These are phyloP conservation scores for Rostratula benghalensis DNA, from an alignment of 2,113 vertebrate genomes.

Conservation along the genomic window DNA sequence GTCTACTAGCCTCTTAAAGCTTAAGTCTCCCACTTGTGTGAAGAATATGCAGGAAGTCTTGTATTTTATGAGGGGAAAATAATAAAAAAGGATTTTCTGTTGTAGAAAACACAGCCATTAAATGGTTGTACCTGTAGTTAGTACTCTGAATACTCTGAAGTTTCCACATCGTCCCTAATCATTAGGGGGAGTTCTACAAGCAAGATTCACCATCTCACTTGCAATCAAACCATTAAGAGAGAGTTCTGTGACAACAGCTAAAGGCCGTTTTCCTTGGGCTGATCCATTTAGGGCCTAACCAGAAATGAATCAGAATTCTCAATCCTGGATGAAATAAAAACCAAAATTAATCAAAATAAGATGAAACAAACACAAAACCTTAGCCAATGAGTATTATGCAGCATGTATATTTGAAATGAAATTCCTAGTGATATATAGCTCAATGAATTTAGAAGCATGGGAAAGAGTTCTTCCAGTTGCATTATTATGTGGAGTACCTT, in stretches of 20 bases:
- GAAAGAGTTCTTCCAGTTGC: not conserved
- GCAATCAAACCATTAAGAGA: not conserved
- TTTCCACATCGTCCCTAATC: not conserved
- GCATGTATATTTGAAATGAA: not conserved
- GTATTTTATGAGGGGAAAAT: not conserved
- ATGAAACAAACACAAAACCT: not conserved
- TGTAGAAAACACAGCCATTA: not conserved
- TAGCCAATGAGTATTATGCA: not conserved
- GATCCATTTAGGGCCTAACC: not conserved
- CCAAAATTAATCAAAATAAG: not conserved
- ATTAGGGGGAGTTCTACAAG: not conserved
- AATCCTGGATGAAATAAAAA: not conserved
- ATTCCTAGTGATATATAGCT: not conserved
- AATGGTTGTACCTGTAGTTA: not conserved
- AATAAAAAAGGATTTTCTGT: not conserved
- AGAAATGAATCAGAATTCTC: not conserved
- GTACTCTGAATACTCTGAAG: not conserved
- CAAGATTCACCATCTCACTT: not conserved
- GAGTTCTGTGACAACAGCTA: not conserved
- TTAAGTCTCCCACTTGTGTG: not conserved
- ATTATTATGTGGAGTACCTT: not conserved
- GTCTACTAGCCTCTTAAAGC: not conserved
- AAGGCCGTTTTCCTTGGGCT: not conserved
- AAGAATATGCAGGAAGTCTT: not conserved
- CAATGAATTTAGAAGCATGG: not conserved